phyloP scores from a whole-genome alignment of 2,113 vertebrate species.

The Condylura cristata region DNA sequence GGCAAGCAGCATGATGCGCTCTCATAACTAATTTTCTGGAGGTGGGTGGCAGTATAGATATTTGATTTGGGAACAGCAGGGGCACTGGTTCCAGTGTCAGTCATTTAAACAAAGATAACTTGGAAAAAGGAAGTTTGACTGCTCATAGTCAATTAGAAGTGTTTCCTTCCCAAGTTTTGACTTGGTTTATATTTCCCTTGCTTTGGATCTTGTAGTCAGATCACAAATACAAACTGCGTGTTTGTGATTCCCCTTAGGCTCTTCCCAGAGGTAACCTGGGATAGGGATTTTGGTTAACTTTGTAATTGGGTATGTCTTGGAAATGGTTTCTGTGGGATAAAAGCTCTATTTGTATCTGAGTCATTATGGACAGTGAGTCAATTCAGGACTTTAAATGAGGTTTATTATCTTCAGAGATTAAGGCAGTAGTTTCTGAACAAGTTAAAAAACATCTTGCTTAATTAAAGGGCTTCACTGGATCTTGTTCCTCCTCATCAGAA shows the following conservation, averaged over 20 bases:
- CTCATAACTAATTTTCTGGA: not conserved
- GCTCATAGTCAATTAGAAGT: not conserved
- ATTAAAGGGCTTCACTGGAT: conserved; percentile 45
- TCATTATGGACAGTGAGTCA: conserved; percentile 53
- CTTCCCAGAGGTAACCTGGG: conserved; percentile 14
- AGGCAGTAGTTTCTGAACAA: conserved; percentile 57
- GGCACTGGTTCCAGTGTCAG: not conserved
- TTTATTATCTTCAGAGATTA: conserved; percentile 60
- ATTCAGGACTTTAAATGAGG: conserved; percentile 44
- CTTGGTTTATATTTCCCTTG: conserved; percentile 9
- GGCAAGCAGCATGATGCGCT: not conserved
- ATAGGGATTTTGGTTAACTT: conserved; percentile 30
- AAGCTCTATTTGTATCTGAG: conserved; percentile 10
- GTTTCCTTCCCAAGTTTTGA: not conserved
- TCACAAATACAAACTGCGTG: not conserved
- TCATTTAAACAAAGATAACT: not conserved
- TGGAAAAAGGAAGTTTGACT: conserved; percentile 6
- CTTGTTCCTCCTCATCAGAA: not conserved
- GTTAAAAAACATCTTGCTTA: conserved; percentile 40
- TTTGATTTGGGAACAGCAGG: not conserved
- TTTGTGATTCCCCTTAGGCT: not conserved
- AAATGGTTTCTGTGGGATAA: conserved; percentile 40
- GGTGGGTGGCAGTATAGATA: not conserved
- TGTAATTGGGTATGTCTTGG: conserved; percentile 34
- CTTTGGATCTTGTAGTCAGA: conserved; percentile 3